phyloP scores from a whole-genome alignment of 1,140 invertebrate species.

The Drosophila pruinosa region DNA sequence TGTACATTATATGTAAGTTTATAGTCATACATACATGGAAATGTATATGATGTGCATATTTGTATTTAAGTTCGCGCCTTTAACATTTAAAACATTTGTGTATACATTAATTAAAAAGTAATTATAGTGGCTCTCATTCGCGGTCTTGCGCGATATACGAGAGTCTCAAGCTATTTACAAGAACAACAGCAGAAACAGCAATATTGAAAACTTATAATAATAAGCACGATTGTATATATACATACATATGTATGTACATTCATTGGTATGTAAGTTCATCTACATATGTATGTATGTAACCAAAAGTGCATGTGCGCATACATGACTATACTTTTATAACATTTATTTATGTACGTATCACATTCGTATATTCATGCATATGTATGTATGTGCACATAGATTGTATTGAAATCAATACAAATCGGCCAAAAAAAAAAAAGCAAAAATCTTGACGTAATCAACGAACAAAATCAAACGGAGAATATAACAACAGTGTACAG shows the following conservation, averaged over 20 bases:
- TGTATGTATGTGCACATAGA: neutral
- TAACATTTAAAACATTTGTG: conserved; percentile 42
- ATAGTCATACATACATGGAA: too few species aligned
- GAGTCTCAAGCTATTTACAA: conserved; percentile 17
- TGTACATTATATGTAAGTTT: neutral
- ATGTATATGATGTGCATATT: neutral
- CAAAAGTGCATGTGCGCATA: too few species aligned
- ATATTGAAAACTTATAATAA: conserved; percentile 27
- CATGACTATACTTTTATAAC: too few species aligned
- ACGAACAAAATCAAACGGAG: too few species aligned
- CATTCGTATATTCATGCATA: neutral
- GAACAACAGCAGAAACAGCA: conserved; percentile 20
- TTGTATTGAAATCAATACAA: too few species aligned
- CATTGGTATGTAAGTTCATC: too few species aligned
- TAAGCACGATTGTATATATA: neutral
- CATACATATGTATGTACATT: neutral
- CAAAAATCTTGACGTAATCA: too few species aligned
- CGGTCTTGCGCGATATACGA: neutral
- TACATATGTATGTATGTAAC: too few species aligned
- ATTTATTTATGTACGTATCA: too few species aligned
- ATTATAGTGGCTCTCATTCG: conserved; percentile 38
- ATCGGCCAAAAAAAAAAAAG: too few species aligned
- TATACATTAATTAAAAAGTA: conserved; percentile 56
- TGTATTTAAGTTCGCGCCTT: conserved; percentile 20
- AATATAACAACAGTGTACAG: too few species aligned